phyloP scores from a whole-genome alignment of 2,113 vertebrate species.

The Trachemys scripta region DNA sequence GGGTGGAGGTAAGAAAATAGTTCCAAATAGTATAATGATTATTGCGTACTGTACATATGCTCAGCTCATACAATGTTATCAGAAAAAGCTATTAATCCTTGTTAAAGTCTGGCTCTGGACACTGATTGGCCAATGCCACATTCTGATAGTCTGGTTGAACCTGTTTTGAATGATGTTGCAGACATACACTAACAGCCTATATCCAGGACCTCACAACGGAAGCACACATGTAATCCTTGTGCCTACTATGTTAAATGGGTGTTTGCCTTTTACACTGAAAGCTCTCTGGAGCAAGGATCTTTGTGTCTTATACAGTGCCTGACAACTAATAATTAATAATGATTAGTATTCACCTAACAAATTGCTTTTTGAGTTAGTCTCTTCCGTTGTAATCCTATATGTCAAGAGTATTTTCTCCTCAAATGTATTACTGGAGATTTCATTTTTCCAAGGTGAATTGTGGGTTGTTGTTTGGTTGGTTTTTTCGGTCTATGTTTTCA shows the following conservation, averaged over 20 bases:
- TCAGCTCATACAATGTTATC: conserved; percentile 14
- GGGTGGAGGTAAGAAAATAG: conserved; percentile 59
- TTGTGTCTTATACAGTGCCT: background rate
- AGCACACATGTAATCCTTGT: background rate
- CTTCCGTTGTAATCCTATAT: background rate
- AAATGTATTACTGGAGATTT: background rate
- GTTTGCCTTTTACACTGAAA: background rate
- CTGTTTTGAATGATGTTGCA: background rate
- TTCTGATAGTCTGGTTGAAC: background rate
- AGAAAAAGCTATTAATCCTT: conserved; percentile 24
- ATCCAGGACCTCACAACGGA: background rate
- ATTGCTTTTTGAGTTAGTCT: background rate
- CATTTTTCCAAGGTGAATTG: background rate
- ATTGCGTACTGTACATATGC: background rate
- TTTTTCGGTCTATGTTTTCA: background rate
- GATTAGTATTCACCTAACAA: background rate
- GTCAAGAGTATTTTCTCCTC: background rate
- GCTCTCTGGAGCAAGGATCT: background rate
- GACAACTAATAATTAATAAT: background rate
- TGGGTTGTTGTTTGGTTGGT: background rate
- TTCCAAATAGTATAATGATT: conserved; percentile 16
- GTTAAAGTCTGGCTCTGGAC: background rate
- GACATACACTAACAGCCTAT: background rate
- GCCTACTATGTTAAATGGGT: background rate
- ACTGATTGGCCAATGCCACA: background rate